Base-by-base conservation (phyloP, 2,888 invertebrate genomes). In the Pterobdella sp. region DNA sequence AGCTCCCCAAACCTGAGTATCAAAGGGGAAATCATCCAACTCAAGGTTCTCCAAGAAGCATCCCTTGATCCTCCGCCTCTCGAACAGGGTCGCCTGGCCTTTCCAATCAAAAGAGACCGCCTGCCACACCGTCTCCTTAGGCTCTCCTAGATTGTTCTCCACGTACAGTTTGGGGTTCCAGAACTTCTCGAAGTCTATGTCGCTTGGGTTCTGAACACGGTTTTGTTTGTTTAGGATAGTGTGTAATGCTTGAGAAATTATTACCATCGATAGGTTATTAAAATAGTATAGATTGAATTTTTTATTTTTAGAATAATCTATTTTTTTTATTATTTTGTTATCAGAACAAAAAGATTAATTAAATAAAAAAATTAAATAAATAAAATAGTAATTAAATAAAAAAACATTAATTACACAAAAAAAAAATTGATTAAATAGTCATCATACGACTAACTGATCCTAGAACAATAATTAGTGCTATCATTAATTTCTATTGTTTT, bases 11-110 rank as follows among this genome's bases (percentile, higher is more conserved):
- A 80, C 80, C 80, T 80, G 80, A 7, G 79, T 79, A 74, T 80
- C 80, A 67, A 80, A 79, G 31, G 80, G 80, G 68, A 80, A 80
- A 63, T 80, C 79, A 66, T 80, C 78, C 0, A 80, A 75, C 73
- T 80, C 80, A 29, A 80, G 75, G 72, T 80, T 79, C 72, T 80
- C 80, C 72, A 79, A 77, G 76, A 80, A 80, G 35, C 78, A 77
- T 1, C 80, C 80, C 69, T 79, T 79, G 56, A 80, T 77, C 1
- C 79, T 76, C 71, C 78, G 77, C 73, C 73, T 65, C 52, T 78
- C 78, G 69, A 76, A 78, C n/a, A 78, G 75, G 1, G 75, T 78
- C 37, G 78, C 78, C 56, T 78, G 76, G 4, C 76, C 77, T 34
- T 73, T 73, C 14, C 32, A 42, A 68, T 74, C 74, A 72, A 76